phyloP scores from a whole-genome alignment of 2,113 vertebrate species.

The Dipodomys spectabilis region DNA sequence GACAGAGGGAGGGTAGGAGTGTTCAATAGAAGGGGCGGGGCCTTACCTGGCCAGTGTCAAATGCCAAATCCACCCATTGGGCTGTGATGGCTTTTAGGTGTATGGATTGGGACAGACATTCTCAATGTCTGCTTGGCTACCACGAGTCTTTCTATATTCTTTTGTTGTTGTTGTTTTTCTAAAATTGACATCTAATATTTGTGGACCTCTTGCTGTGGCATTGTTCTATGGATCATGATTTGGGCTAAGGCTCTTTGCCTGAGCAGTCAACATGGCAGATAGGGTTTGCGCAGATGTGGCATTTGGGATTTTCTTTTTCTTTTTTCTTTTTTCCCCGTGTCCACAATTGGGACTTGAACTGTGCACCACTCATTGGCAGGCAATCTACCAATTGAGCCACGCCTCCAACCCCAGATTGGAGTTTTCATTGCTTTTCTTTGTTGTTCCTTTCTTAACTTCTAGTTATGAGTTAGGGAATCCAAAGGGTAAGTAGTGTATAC shows the following conservation, averaged over 20 bases:
- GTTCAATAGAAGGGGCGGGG: slow-evolving; percentile 58
- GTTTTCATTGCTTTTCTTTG: background rate
- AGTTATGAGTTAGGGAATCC: background rate
- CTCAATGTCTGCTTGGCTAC: slow-evolving; percentile 44
- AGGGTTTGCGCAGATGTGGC: background rate
- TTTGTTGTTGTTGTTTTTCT: background rate
- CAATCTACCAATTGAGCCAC: too few relatives aligned
- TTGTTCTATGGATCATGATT: background rate
- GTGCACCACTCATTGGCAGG: too few relatives aligned
- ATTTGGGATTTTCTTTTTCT: background rate
- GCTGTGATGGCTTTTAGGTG: slow-evolving; percentile 25
- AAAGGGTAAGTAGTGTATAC: background rate
- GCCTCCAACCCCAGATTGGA: background rate
- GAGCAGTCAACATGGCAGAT: background rate
- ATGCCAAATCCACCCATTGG: slow-evolving; percentile 14
- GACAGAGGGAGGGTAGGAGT: slow-evolving; percentile 68
- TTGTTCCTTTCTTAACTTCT: background rate
- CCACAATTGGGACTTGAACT: too few relatives aligned
- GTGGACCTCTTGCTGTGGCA: slow-evolving; percentile 50
- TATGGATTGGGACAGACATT: slow-evolving; percentile 54
- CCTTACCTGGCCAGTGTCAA: slow-evolving; percentile 57
- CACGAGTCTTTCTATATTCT: background rate
- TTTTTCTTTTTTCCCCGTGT: too few relatives aligned
- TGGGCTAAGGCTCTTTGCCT: background rate
- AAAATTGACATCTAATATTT: background rate